Percentiles rank a stretch among this genome's conserved stretches.
Conservation (phyloP, 2,797 vertebrate species). For the Pseudochaenichthys georgianus region DNA sequence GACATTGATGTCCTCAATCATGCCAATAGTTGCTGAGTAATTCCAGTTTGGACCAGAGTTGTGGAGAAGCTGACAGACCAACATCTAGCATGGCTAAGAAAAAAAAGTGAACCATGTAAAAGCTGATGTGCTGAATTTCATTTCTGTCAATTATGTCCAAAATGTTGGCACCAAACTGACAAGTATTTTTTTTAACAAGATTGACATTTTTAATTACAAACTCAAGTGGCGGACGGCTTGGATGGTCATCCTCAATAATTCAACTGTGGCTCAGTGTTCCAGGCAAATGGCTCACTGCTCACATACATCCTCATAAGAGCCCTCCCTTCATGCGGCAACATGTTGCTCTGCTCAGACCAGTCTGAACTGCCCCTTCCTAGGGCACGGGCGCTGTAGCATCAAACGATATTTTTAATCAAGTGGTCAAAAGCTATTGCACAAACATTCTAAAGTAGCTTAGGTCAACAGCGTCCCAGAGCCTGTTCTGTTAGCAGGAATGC, state of each 20-base stretch:
- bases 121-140: conserved; percentile 11
- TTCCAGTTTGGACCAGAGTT: not conserved
- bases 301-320: conserved; percentile 58
- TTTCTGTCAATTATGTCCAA: not conserved
- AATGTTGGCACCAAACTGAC: conserved; percentile 6
- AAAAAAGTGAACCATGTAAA: not conserved
- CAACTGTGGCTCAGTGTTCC: conserved; percentile 49
- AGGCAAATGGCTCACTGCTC: conserved; percentile 36
- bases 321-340: conserved; percentile 54
- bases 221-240: conserved; percentile 12
- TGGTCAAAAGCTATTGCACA: conserved; percentile 84
- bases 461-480: conserved; percentile 83
- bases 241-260: conserved; percentile 37
- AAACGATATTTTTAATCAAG: conserved; percentile 87
- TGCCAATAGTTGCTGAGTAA: not conserved
- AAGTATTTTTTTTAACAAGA: conserved; percentile 2
- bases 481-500: conserved; percentile 82
- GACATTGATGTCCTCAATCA: not conserved
- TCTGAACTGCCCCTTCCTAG: conserved; percentile 77
- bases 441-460: conserved; percentile 87
- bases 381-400: conserved; percentile 73
- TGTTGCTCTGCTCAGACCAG: conserved; percentile 77
- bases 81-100: not conserved
- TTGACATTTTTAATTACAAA: conserved; percentile 42
- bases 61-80: not conserved